Percentiles rank a stretch among this genome's conserved stretches.
Conservation (phyloP, 2,888 invertebrate genomes). For the Marasmarcha lunaedactyla region DNA sequence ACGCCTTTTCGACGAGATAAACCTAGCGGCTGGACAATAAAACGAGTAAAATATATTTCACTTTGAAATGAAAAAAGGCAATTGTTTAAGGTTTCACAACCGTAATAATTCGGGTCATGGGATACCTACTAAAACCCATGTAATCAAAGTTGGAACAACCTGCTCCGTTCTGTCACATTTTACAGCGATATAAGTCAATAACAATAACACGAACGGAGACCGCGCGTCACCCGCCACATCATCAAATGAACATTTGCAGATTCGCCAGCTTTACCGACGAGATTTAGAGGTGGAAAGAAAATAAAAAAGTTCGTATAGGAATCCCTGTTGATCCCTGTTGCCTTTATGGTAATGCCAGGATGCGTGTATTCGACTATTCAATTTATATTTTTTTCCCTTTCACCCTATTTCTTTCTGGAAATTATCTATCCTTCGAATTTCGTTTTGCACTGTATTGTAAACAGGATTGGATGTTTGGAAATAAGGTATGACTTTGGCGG, state of each 20-base stretch:
- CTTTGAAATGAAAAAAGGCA: too few species aligned
- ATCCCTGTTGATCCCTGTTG: constrained; percentile 68
- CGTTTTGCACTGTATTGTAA: constrained; percentile 70
- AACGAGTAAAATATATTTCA: too few species aligned
- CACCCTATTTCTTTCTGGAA: constrained; percentile 66
- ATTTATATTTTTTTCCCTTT: constrained; percentile 67
- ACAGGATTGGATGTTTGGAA: constrained; percentile 64
- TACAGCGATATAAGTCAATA: not conserved
- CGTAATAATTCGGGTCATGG: too few species aligned
- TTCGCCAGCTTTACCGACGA: constrained; percentile 66
- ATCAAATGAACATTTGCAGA: constrained; percentile 72
- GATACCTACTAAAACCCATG: too few species aligned
- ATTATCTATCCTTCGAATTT: constrained; percentile 70
- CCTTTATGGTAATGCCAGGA: constrained; percentile 69
- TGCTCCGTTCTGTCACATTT: not conserved
- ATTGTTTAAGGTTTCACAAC: too few species aligned
- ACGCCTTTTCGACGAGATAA: too few species aligned
- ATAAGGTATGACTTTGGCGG: constrained; percentile 54
- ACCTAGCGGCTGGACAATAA: too few species aligned
- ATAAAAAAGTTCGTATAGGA: constrained; percentile 70
- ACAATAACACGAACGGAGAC: not conserved
- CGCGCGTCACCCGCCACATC: constrained; percentile 32
- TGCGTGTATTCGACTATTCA: constrained; percentile 70
- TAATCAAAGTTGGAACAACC: too few species aligned
- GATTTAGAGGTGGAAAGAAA: constrained; percentile 71